phyloP scores from a whole-genome alignment of 30 jellyfish, hydroid and myxozoan species.

The Cassiopea andromeda region DNA sequence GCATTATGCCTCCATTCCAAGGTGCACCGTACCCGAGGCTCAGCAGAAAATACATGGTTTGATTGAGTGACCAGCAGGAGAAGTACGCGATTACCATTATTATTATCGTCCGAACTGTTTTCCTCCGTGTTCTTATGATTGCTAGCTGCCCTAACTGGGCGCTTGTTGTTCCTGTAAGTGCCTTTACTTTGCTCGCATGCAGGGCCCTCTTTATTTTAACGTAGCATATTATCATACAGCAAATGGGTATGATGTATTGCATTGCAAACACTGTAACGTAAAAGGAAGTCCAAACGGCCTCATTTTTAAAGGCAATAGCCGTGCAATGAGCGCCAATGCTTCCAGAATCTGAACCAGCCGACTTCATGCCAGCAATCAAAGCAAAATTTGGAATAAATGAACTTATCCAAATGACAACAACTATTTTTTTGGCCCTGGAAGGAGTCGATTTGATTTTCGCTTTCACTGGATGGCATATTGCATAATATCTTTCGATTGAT shows the following conservation, averaged over 20 bases:
- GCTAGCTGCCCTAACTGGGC: conserved; percentile 45
- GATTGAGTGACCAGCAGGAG: conserved; percentile 80
- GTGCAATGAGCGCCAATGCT: conserved; percentile 84
- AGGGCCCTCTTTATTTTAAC: conserved; percentile 55
- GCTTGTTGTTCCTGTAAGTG: conserved; percentile 26
- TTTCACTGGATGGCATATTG: conserved; percentile 69
- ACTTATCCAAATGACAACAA: conserved; percentile 58
- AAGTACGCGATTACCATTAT: conserved; percentile 65
- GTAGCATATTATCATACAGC: conserved; percentile 68
- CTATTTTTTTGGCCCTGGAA: conserved; percentile 50
- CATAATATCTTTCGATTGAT: conserved; percentile 63
- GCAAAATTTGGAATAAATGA: conserved; percentile 65
- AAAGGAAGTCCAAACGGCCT: conserved; percentile 14
- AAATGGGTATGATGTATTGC: conserved; percentile 70
- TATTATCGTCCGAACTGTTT: conserved; percentile 56
- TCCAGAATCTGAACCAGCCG: conserved; percentile 34
- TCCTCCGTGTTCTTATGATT: conserved; percentile 39
- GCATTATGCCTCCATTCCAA: conserved; percentile 66
- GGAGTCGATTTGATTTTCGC: conserved; percentile 60
- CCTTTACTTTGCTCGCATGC: conserved; percentile 15
- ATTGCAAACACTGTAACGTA: conserved; percentile 48
- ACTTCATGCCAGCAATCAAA: conserved; percentile 58
- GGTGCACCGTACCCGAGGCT: conserved; percentile 64
- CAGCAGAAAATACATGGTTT: conserved; percentile 43
- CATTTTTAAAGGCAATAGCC: conserved; percentile 29